phyloP scores from a whole-genome alignment of 1,140 invertebrate species.

The Pristionchus pacificus region DNA sequence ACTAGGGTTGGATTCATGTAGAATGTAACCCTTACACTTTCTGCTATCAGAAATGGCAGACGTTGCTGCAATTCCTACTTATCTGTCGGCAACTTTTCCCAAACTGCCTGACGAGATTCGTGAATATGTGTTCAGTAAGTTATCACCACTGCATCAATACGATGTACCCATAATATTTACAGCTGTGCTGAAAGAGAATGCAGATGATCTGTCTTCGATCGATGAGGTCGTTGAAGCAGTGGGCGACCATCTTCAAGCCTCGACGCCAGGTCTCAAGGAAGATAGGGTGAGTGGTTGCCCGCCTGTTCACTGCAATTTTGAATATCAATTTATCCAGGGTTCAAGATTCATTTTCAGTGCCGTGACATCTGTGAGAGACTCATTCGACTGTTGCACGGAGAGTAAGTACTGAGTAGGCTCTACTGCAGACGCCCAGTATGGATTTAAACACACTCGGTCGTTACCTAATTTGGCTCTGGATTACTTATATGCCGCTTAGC shows the following conservation, averaged over 20 bases:
- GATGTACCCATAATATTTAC: slow-evolving; percentile 8
- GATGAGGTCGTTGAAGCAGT: slow-evolving; percentile 37
- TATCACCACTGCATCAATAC: neutral
- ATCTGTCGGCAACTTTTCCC: slow-evolving; percentile 32
- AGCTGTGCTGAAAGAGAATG: slow-evolving; percentile 30
- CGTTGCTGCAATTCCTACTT: slow-evolving; percentile 25
- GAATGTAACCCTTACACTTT: no score
- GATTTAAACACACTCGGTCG: no score
- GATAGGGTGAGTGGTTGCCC: slow-evolving; percentile 2
- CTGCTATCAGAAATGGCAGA: slow-evolving; percentile 13
- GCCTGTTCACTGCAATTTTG: no score
- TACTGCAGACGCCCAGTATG: no score
- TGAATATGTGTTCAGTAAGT: slow-evolving; percentile 26
- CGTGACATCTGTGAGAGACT: slow-evolving; percentile 19
- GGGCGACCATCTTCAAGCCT: slow-evolving; percentile 34
- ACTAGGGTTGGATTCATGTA: slow-evolving; percentile 13
- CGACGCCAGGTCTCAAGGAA: neutral
- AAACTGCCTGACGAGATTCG: slow-evolving; percentile 27
- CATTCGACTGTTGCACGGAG: slow-evolving; percentile 24
- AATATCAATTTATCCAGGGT: no score
- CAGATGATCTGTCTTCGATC: slow-evolving; percentile 25
- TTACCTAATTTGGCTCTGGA: no score
- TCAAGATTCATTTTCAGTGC: no score
- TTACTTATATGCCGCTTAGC: no score
- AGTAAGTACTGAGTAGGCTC: no score